Conservation (phyloP, 2,797 vertebrate genomes). For the Brachyrhaphis roseni region DNA sequence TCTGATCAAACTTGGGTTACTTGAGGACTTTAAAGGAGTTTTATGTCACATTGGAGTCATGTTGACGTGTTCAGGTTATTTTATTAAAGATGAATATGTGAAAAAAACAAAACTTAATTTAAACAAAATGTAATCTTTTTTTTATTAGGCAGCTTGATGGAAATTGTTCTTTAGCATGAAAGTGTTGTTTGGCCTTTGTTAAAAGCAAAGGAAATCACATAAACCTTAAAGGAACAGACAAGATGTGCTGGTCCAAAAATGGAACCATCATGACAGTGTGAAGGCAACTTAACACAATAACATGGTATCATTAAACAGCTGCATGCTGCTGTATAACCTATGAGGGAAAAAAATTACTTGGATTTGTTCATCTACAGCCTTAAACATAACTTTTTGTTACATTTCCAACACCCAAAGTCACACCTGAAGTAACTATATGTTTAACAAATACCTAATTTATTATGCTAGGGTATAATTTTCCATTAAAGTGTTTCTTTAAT, state of each 20-base stretch:
- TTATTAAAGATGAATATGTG: conserved; percentile 15
- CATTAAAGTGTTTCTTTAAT: not conserved
- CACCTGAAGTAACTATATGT: not conserved
- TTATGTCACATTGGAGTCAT: conserved; percentile 9
- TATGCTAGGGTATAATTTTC: not conserved
- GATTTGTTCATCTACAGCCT: not conserved
- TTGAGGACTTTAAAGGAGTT: conserved; percentile 26
- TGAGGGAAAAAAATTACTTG: not conserved
- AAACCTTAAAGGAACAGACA: not conserved
- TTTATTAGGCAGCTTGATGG: not conserved
- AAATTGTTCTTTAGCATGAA: not conserved
- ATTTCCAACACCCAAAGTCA: not conserved
- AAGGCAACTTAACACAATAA: not conserved
- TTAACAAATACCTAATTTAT: not conserved
- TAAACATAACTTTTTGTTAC: not conserved
- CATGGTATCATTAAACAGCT: not conserved
- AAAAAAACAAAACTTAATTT: not conserved
- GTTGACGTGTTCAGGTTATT: conserved; percentile 14
- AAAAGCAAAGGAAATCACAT: not conserved
- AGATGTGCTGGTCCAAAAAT: not conserved
- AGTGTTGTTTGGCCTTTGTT: not conserved
- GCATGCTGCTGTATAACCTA: not conserved
- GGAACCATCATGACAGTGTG: not conserved
- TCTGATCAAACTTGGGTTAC: conserved; percentile 48
- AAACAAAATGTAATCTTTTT: conserved; percentile 8